These are phyloP conservation scores for Galeopsomyia nigrocyanea DNA, from an alignment of 2,888 invertebrate species.

Conservation along the genomic window DNA sequence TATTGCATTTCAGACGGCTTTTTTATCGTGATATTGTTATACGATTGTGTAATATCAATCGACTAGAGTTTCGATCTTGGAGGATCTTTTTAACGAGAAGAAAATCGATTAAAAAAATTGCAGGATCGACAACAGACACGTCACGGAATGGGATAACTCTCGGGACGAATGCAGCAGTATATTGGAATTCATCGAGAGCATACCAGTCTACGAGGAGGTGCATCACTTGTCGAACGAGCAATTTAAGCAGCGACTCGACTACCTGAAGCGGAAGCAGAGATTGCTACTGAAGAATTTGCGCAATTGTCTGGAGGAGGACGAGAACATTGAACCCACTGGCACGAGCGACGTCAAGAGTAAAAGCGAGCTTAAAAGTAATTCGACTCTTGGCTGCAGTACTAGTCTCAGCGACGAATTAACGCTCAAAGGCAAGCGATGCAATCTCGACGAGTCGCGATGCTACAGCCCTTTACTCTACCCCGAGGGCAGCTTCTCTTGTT, in stretches of 20 bases:
- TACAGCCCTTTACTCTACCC: conserved; percentile 60
- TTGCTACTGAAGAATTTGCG: conserved; percentile 62
- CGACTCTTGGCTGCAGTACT: conserved; percentile 30
- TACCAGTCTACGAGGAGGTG: conserved; percentile 84
- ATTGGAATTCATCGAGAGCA: conserved; percentile 82
- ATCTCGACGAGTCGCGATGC: conserved; percentile 59
- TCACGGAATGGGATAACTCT: conserved; percentile 48
- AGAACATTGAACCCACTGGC: conserved; percentile 2
- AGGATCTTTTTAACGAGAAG: too few species aligned
- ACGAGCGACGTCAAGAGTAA: conserved; percentile 15
- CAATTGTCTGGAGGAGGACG: conserved; percentile 61
- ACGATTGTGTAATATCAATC: too few species aligned
- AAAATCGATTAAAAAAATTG: neutral
- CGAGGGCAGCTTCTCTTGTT: conserved; percentile 59
- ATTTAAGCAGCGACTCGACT: conserved; percentile 80
- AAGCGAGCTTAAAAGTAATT: neutral
- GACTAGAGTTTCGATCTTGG: too few species aligned
- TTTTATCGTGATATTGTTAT: too few species aligned
- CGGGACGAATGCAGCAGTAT: conserved; percentile 73
- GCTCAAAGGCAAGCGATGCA: conserved; percentile 63
- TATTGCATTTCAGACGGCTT: too few species aligned
- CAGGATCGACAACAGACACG: conserved; percentile 32
- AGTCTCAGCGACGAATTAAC: conserved; percentile 53
- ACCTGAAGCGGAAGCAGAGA: conserved; percentile 76
- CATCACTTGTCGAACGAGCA: conserved; percentile 82